Evolutionary conservation across 2,888 invertebrate genomes (phyloP).

Genomic region (Melangyna quadrimaculata): DNA sequence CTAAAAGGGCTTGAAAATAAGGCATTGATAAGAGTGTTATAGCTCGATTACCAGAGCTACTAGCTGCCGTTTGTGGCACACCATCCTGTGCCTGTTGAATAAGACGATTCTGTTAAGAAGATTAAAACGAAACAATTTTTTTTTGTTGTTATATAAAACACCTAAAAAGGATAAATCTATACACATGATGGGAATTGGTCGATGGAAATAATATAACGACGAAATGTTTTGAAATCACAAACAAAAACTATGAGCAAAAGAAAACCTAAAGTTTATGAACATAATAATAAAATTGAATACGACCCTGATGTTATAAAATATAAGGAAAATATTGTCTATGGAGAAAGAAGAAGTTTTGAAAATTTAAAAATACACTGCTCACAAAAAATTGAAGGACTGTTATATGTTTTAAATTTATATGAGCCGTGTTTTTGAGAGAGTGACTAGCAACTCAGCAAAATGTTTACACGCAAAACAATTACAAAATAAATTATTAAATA

Average conservation of each 20-base stretch:
- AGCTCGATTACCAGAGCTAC: constrained; percentile 80
- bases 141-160: not conserved
- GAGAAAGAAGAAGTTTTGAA: not conserved
- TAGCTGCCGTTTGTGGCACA: constrained; percentile 79
- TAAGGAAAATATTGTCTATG: not conserved
- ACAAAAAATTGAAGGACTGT: not conserved
- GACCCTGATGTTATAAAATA: not conserved
- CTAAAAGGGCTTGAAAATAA: constrained; percentile 86
- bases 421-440: too few relatives aligned
- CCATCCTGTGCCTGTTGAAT: constrained; percentile 79
- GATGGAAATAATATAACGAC: not conserved
- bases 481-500: too few relatives aligned
- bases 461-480: too few relatives aligned
- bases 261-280: not conserved
- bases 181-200: not conserved
- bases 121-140: constrained; percentile 30
- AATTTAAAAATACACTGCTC: not conserved
- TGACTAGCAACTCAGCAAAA: too few relatives aligned
- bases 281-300: not conserved
- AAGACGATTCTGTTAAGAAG: constrained; percentile 78
- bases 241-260: not conserved
- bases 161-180: not conserved
- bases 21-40: constrained; percentile 82
- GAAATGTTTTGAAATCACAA: not conserved
- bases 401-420: too few relatives aligned